Evolutionary conservation across 2,797 vertebrate genomes (phyloP).

Genomic region (Spea hammondii): DNA sequence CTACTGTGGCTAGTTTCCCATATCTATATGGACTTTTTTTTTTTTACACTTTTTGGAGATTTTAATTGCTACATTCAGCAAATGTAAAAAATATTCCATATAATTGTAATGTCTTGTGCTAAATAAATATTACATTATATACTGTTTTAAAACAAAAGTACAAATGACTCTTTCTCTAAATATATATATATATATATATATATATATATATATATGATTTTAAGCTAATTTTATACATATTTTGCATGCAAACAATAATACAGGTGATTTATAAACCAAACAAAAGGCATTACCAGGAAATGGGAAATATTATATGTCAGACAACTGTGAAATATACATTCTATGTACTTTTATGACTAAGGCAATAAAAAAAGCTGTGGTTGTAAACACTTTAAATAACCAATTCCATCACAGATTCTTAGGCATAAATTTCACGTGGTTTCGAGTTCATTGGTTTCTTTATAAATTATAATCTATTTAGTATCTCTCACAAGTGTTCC

Average conservation of each 20-base stretch:
- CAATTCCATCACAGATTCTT: neutral
- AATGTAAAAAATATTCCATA: too few relatives aligned
- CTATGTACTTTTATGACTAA: constrained; percentile 8
- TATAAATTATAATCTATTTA: neutral
- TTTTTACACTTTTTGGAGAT: too few relatives aligned
- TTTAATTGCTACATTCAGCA: too few relatives aligned
- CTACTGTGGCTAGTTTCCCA: too few relatives aligned
- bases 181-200: too few relatives aligned
- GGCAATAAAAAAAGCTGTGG: constrained; percentile 16
- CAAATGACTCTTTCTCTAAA: too few relatives aligned
- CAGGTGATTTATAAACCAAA: constrained; percentile 13
- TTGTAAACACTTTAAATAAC: neutral
- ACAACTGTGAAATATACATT: neutral
- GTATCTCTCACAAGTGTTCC: neutral
- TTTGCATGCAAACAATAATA: neutral
- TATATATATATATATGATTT: too few relatives aligned
- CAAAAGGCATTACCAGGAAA: neutral
- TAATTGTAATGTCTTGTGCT: too few relatives aligned
- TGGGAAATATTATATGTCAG: constrained; percentile 4
- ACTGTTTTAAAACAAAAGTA: too few relatives aligned
- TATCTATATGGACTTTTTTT: too few relatives aligned
- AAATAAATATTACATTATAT: too few relatives aligned
- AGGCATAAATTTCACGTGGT: neutral
- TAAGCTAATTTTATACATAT: too few relatives aligned
- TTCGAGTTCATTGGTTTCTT: neutral